phyloP scores from a whole-genome alignment of 2,797 vertebrate species.

The Cetoscarus ocellatus region DNA sequence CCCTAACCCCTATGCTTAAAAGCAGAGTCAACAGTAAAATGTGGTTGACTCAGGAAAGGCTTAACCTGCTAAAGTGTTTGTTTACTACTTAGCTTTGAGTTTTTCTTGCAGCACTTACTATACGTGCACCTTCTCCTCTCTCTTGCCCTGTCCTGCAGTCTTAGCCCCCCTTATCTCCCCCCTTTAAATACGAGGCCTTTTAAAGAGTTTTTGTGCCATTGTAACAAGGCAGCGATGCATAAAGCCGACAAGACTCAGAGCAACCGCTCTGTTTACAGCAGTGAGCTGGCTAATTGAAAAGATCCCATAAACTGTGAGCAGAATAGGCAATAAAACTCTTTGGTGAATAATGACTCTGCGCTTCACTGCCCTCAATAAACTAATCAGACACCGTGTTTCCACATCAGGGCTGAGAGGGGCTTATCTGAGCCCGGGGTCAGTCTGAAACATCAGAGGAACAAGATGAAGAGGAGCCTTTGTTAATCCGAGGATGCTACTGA shows the following conservation, averaged over 20 bases:
- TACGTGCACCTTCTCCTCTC: too few relatives aligned
- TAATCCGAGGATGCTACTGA: constrained; percentile 15
- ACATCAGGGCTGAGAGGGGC: constrained; percentile 1
- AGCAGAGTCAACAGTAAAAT: too few relatives aligned
- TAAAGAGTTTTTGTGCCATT: constrained; percentile 52
- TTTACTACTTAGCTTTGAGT: not conserved
- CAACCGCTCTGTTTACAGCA: constrained; percentile 55
- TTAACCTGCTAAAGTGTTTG: too few relatives aligned
- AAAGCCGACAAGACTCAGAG: constrained; percentile 46
- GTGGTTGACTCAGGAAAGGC: too few relatives aligned
- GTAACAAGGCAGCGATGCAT: constrained; percentile 56
- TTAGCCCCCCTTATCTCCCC: constrained; percentile 7
- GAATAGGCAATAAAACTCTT: constrained; percentile 59
- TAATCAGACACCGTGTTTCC: constrained; percentile 52
- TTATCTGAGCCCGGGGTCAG: constrained; percentile 33
- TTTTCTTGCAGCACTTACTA: too few relatives aligned
- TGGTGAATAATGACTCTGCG: constrained; percentile 44
- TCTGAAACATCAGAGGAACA: constrained; percentile 25
- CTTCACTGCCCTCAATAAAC: constrained; percentile 51
- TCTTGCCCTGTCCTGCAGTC: constrained; percentile 5
- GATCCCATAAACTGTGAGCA: constrained; percentile 58
- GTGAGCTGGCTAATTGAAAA: constrained; percentile 60
- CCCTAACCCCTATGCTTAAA: too few relatives aligned
- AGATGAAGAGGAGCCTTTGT: constrained; percentile 28
- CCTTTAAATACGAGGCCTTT: constrained; percentile 19